Conservation (phyloP, 1,140 invertebrate genomes). For the Lethrus apterus region DNA sequence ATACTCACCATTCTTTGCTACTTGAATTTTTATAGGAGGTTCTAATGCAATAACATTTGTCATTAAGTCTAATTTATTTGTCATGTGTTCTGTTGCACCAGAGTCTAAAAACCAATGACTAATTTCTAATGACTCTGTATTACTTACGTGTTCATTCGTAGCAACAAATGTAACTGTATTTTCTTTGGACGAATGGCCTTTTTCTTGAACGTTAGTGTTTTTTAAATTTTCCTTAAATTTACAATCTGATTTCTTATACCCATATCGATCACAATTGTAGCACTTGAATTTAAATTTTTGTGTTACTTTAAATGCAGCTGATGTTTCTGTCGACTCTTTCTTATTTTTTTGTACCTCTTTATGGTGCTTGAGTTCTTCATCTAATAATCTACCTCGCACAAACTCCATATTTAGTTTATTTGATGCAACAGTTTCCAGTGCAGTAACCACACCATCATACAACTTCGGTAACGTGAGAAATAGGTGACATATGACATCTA, state of each 20-base stretch:
- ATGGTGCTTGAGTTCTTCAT: slow-evolving; percentile 37
- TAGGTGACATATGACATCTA: slow-evolving; percentile 33
- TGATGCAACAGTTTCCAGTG: slow-evolving; percentile 26
- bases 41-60: no score
- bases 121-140: slow-evolving; percentile 1
- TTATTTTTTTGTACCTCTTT: background rate
- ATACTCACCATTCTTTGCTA: slow-evolving; percentile 30
- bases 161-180: no score
- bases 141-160: background rate
- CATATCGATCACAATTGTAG: no score
- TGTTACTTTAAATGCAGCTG: no score
- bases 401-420: slow-evolving; percentile 38
- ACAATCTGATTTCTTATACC: no score
- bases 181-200: no score
- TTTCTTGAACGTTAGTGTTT: no score
- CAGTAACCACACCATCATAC: slow-evolving; percentile 38
- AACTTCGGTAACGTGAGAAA: slow-evolving; percentile 35
- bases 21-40: slow-evolving; percentile 12
- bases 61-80: slow-evolving; percentile 6
- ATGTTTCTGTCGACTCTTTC: no score
- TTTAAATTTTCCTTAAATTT: no score
- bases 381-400: slow-evolving; percentile 38
- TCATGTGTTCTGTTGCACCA: slow-evolving; percentile 12
- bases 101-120: slow-evolving; percentile 14
- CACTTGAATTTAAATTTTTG: no score